Percentiles rank a stretch among this genome's conserved stretches.
Evolutionary conservation across 2,797 vertebrate genomes (phyloP).

Genomic region (Sebastolobus alascanus): DNA sequence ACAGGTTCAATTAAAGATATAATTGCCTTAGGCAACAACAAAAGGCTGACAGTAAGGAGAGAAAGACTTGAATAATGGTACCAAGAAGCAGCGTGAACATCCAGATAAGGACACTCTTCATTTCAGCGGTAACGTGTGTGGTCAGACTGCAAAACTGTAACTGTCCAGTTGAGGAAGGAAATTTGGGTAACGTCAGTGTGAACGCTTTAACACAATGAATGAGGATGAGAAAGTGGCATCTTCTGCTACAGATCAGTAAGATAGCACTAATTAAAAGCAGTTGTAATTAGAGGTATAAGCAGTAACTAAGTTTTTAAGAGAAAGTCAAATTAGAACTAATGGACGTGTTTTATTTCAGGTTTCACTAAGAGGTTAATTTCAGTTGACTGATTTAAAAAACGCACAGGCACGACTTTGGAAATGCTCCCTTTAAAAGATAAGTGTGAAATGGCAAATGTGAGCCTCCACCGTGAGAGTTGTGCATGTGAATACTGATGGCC

Average conservation of each 20-base stretch:
- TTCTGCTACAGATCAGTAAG: neutral
- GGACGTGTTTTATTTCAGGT: conserved; percentile 21
- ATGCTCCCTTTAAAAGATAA: conserved; percentile 17
- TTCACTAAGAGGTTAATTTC: conserved; percentile 14
- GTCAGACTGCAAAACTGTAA: conserved; percentile 51
- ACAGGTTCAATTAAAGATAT: conserved; percentile 80
- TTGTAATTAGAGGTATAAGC: neutral
- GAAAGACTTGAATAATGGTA: conserved; percentile 57
- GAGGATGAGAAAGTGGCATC: neutral
- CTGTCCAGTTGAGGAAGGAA: conserved; percentile 28
- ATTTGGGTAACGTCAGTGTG: conserved; percentile 1
- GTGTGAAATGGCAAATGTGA: conserved; percentile 31
- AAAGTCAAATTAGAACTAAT: neutral
- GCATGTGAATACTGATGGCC: conserved; percentile 49
- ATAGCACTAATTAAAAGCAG: neutral
- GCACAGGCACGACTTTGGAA: conserved; percentile 8
- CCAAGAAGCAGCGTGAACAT: conserved; percentile 38
- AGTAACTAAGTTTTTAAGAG: neutral
- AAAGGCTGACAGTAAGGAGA: conserved; percentile 51
- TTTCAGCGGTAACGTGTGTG: conserved; percentile 56
- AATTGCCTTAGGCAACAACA: conserved; percentile 73
- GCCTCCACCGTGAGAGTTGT: conserved; percentile 31
- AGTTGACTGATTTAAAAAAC: conserved; percentile 19
- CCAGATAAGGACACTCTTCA: conserved; percentile 68
- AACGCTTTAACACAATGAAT: conserved; percentile 11